Evolutionary conservation across 2,888 invertebrate species (phyloP).

Genomic region (Lacanobia oleracea): DNA sequence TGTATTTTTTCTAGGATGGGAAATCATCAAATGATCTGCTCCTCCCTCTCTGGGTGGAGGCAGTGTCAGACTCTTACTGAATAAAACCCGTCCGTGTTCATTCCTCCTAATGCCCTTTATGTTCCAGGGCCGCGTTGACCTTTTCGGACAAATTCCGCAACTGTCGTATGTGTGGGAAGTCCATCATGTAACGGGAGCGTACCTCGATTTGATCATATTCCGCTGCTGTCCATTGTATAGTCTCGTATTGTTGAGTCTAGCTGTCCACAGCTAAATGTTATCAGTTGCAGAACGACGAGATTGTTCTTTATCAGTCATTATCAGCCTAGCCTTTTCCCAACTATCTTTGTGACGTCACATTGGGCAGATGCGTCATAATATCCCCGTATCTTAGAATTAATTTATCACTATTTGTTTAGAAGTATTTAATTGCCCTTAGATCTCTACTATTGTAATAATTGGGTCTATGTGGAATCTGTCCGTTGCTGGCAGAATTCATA

Average conservation of each 20-base stretch:
- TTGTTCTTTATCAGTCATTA: conserved; percentile 36
- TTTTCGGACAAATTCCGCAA: too few species aligned
- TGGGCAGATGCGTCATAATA: conserved; percentile 12
- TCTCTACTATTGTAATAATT: background rate
- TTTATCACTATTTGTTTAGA: background rate
- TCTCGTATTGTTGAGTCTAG: background rate
- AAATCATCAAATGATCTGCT: too few species aligned
- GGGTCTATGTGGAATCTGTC: background rate
- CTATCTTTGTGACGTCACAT: conserved; percentile 7
- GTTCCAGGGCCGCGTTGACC: too few species aligned
- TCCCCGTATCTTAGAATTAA: background rate
- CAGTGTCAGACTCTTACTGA: too few species aligned
- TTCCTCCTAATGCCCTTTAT: too few species aligned
- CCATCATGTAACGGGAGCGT: background rate
- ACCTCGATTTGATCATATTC: background rate
- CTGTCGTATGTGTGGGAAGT: background rate
- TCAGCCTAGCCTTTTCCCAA: background rate
- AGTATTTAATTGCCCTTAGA: background rate
- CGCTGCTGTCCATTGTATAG: background rate
- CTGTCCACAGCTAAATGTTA: conserved; percentile 5
- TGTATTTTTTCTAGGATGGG: too few species aligned
- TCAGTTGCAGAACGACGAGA: conserved; percentile 1
- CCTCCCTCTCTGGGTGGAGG: too few species aligned
- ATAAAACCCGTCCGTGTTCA: too few species aligned
- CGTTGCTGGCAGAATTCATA: too few species aligned